Percentiles rank a stretch among this genome's conserved stretches.
phyloP scores from a whole-genome alignment of 1,140 invertebrate species.

The Pollicipes pollicipes region DNA sequence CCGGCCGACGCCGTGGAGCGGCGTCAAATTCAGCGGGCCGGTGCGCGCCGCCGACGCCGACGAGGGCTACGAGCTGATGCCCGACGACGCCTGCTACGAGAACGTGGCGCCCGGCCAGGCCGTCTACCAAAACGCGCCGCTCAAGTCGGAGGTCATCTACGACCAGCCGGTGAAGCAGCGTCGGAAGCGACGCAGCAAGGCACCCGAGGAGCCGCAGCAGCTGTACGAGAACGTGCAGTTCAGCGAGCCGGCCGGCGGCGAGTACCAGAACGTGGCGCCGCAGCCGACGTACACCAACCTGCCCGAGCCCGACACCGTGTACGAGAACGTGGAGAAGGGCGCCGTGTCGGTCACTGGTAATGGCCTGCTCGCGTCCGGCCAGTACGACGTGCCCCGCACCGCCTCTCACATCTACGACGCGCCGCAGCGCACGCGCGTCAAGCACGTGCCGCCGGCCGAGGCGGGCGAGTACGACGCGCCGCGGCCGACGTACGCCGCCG shows the following conservation, averaged over 20 bases:
- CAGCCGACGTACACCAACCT: too few species aligned
- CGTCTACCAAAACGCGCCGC: slow-evolving; percentile 17
- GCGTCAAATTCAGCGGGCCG: slow-evolving; percentile 14
- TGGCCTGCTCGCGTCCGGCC: not conserved
- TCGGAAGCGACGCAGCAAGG: too few species aligned
- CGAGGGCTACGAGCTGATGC: slow-evolving; percentile 15
- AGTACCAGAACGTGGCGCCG: too few species aligned
- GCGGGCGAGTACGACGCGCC: slow-evolving; percentile 17
- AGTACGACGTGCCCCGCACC: slow-evolving; percentile 18
- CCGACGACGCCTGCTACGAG: slow-evolving; percentile 17
- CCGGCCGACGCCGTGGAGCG: slow-evolving; percentile 5
- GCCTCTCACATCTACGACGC: slow-evolving; percentile 19
- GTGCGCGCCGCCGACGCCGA: slow-evolving; percentile 8
- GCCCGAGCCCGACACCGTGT: slow-evolving; percentile 5
- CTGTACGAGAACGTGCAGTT: too few species aligned
- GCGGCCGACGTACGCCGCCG: slow-evolving; percentile 10
- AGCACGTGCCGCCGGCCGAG: slow-evolving; percentile 5
- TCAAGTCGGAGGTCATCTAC: slow-evolving; percentile 18
- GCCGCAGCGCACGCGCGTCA: slow-evolving; percentile 15
- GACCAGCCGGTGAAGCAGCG: slow-evolving; percentile 10
- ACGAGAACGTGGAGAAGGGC: slow-evolving; percentile 18
- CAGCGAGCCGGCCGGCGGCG: too few species aligned
- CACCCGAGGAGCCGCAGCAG: too few species aligned
- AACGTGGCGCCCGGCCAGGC: slow-evolving; percentile 15
- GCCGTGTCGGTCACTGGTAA: not conserved